Evolutionary conservation across 2,113 vertebrate species (phyloP).

Genomic region (Cathartes aura): DNA sequence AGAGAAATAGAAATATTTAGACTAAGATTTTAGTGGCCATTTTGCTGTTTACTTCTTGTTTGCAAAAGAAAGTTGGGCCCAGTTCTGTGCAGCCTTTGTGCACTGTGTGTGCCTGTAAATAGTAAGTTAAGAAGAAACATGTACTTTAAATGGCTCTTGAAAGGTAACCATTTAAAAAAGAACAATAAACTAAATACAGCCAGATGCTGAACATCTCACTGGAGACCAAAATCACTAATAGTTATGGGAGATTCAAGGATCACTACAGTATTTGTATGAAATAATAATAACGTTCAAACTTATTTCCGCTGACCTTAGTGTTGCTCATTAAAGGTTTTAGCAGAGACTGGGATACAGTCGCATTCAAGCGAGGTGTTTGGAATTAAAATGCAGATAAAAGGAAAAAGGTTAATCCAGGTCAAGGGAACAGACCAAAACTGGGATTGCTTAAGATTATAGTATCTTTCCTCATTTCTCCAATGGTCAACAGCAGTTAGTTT

Average conservation of each 20-base stretch:
- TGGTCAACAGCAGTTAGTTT: conserved; percentile 74
- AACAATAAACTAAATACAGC: background rate
- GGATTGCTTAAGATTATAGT: conserved; percentile 60
- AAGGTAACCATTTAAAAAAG: background rate
- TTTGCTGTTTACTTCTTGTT: background rate
- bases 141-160: background rate
- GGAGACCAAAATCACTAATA: background rate
- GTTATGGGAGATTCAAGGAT: background rate
- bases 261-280: conserved; percentile 36
- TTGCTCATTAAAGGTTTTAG: conserved; percentile 63
- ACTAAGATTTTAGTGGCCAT: background rate
- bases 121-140: background rate
- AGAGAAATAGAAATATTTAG: background rate
- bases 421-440: conserved; percentile 65
- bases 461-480: conserved; percentile 62
- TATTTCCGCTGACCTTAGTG: conserved; percentile 42
- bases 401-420: conserved; percentile 80
- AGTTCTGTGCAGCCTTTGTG: background rate
- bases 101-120: background rate
- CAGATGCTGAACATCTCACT: background rate
- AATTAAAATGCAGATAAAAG: conserved; percentile 82
- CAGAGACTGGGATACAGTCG: conserved; percentile 43
- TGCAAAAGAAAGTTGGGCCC: background rate
- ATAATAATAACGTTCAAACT: conserved; percentile 50
- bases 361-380: conserved; percentile 73